Conservation (phyloP, 2,797 vertebrate genomes). For the Calcarius lapponicus region DNA sequence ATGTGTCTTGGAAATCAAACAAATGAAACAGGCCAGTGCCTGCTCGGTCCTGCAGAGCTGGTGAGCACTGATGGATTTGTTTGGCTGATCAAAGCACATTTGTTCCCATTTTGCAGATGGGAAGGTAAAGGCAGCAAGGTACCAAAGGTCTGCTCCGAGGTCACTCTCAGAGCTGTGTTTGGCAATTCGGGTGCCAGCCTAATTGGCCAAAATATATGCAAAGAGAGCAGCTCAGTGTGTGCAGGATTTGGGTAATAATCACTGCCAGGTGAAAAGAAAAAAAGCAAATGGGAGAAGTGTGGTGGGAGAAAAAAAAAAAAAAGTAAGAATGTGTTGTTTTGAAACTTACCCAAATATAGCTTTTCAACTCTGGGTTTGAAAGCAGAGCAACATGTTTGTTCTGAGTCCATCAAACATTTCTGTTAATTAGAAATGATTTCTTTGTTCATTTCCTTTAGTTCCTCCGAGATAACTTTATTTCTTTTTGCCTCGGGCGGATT, state of each 20-base stretch:
- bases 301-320: background rate
- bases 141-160: background rate
- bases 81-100: background rate
- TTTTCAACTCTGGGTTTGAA: constrained; percentile 24
- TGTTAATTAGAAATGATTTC: constrained; percentile 50
- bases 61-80: background rate
- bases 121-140: background rate
- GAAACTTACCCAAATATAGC: constrained; percentile 44
- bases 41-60: background rate
- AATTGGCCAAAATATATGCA: background rate
- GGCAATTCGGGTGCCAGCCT: background rate
- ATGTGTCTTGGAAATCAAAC: constrained; percentile 21
- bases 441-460: constrained; percentile 25
- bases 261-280: background rate
- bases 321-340: constrained; percentile 19
- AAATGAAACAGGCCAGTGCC: background rate
- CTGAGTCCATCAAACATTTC: constrained; percentile 44
- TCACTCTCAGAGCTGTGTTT: background rate
- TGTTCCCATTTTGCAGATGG: constrained; percentile 7
- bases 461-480: background rate
- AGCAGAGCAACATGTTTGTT: constrained; percentile 40
- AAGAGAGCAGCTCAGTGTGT: background rate
- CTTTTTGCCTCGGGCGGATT: background rate
- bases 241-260: background rate
- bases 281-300: background rate